Percentiles rank a stretch among this genome's conserved stretches.
These are phyloP conservation scores for Cephus pygmeus DNA, from an alignment of 2,888 invertebrate species.

Conservation along the genomic window DNA sequence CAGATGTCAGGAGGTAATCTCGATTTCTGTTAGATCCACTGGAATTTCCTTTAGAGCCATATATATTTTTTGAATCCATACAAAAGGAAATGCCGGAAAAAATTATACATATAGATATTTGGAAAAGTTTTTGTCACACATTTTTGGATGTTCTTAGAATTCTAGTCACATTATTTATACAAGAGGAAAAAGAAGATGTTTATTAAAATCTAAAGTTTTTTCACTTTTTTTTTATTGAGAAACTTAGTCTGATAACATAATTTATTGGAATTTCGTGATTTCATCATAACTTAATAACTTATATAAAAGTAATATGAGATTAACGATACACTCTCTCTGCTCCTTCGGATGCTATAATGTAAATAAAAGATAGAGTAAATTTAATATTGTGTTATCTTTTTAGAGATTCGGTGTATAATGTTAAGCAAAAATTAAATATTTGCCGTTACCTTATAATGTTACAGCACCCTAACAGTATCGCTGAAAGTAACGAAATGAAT, in stretches of 20 bases:
- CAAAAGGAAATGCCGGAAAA: background rate
- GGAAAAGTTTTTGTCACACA: too few relatives aligned
- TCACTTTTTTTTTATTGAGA: background rate
- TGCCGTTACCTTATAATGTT: background rate
- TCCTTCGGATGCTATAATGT: background rate
- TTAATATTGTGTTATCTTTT: background rate
- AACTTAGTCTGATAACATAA: background rate
- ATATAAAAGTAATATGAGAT: background rate
- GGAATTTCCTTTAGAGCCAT: background rate
- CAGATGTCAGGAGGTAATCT: background rate
- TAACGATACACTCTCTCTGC: background rate
- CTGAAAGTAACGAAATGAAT: too few relatives aligned
- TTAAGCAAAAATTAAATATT: background rate
- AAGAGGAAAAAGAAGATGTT: background rate
- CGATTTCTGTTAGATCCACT: background rate
- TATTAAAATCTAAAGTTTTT: background rate
- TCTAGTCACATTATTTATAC: background rate
- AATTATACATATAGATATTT: too few relatives aligned
- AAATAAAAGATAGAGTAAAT: background rate
- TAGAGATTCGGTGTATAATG: background rate
- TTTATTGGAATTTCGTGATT: background rate
- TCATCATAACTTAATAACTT: background rate
- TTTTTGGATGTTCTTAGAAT: background rate
- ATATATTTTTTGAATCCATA: background rate
- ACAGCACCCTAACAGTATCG: background rate